Evolutionary conservation across 2,888 invertebrate genomes (phyloP).

Genomic region (Thymelicus lineola): DNA sequence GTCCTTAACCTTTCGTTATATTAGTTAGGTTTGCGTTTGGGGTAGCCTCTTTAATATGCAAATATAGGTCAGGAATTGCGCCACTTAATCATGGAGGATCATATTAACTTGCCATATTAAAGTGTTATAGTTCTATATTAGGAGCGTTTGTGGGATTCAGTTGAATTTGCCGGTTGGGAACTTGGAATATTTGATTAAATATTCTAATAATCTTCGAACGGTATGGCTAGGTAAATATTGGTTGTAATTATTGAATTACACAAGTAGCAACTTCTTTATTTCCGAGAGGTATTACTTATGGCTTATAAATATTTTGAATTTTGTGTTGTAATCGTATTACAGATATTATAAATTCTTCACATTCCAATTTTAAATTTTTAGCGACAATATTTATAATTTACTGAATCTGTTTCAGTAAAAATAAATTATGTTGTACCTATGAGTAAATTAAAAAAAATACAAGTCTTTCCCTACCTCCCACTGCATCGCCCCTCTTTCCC

Average conservation of each 20-base stretch:
- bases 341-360: no score
- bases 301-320: constrained; percentile 20
- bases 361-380: no score
- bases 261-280: constrained; percentile 24
- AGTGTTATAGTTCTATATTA: constrained; percentile 32
- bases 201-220: constrained; percentile 6
- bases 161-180: constrained; percentile 26
- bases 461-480: no score
- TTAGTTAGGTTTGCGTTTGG: constrained; percentile 21
- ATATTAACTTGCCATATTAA: constrained; percentile 47
- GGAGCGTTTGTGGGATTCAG: constrained; percentile 18
- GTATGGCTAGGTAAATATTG: no score
- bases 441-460: no score
- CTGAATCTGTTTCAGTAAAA: no score
- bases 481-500: no score
- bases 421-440: no score
- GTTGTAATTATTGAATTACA: no score
- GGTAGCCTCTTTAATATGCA: constrained; percentile 30
- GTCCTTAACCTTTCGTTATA: constrained; percentile 15
- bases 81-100: constrained; percentile 44
- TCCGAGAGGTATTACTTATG: constrained; percentile 61
- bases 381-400: no score
- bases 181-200: constrained; percentile 28
- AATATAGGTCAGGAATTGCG: constrained; percentile 33
- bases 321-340: no score